A percentile compares a stretch with the other conserved stretches of the same genome.
phyloP scores from a whole-genome alignment of 2,113 vertebrate species.

The Pollachius pollachius region DNA sequence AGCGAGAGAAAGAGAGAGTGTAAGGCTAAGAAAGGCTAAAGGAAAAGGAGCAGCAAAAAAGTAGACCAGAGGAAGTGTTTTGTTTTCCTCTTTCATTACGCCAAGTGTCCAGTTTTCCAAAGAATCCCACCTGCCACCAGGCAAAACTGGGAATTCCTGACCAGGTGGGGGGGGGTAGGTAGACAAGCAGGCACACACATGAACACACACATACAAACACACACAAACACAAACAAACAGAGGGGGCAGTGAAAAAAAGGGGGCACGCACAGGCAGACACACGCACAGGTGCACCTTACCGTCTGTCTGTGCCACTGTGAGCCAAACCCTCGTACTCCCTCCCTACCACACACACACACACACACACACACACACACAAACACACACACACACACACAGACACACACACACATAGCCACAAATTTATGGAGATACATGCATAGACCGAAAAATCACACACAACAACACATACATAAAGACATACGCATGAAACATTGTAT shows the following conservation, averaged over 20 bases:
- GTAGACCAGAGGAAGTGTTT: not conserved
- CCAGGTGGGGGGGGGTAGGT: conserved; percentile 50
- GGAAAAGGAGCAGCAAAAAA: no score
- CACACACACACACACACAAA: conserved; percentile 22
- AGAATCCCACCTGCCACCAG: conserved; percentile 55
- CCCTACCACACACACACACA: not conserved
- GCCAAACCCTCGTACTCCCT: not conserved
- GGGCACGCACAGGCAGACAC: conserved; percentile 8
- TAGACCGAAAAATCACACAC: conserved; percentile 32
- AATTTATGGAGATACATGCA: conserved; percentile 40
- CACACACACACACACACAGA: conserved; percentile 36
- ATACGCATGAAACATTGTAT: not conserved
- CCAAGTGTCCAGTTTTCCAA: conserved; percentile 47
- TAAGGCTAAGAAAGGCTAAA: not conserved
- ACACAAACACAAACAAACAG: conserved; percentile 15
- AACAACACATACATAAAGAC: conserved; percentile 26
- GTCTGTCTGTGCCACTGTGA: conserved; percentile 36
- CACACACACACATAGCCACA: conserved; percentile 11
- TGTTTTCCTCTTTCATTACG: conserved; percentile 21
- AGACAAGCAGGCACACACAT: conserved; percentile 40
- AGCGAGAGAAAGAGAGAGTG: conserved; percentile 1
- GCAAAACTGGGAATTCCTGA: conserved; percentile 57
- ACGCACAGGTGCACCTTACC: conserved; percentile 40
- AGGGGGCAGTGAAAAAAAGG: conserved; percentile 15
- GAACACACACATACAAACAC: conserved; percentile 18